Conservation (phyloP, 2,888 invertebrate genomes). For the Sphaerophoria taeniata region DNA sequence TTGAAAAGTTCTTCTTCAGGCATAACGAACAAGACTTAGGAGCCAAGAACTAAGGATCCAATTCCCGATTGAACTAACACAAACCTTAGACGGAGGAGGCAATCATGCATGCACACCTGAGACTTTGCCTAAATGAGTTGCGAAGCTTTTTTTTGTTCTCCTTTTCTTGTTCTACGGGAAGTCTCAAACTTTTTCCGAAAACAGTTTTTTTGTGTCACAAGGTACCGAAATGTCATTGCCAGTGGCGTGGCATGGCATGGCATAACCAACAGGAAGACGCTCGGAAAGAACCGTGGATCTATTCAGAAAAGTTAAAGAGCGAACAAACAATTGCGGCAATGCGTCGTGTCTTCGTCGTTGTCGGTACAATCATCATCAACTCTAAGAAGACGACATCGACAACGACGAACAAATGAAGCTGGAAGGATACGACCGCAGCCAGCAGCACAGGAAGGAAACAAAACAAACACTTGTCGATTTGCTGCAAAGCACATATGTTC, state of each 20-base stretch:
- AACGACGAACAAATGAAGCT: not conserved
- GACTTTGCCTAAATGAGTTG: conserved; percentile 56
- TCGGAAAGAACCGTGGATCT: not conserved
- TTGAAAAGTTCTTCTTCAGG: conserved; percentile 3
- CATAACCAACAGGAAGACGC: not conserved
- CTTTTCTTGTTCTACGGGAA: not conserved
- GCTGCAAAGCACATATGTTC: conserved; percentile 43
- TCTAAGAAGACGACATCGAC: conserved; percentile 1
- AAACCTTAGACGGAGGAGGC: conserved; percentile 44
- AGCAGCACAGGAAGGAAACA: conserved; percentile 52
- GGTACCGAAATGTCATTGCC: conserved; percentile 63
- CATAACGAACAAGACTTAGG: not conserved
- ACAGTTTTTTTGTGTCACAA: conserved; percentile 33
- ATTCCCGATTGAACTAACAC: conserved; percentile 56
- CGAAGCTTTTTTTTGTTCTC: conserved; percentile 9
- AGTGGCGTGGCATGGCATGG: not conserved
- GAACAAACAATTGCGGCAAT: conserved; percentile 67
- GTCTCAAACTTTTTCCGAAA: conserved; percentile 40
- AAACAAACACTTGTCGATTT: conserved; percentile 55
- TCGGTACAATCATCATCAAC: conserved; percentile 50
- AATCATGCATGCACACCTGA: conserved; percentile 65
- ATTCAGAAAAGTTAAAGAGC: conserved; percentile 57
- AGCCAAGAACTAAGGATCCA: conserved; percentile 33
- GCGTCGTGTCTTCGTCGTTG: not conserved
- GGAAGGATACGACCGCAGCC: conserved; percentile 27